Percentiles rank a stretch among this genome's conserved stretches.
phyloP scores from a whole-genome alignment of 2,888 invertebrate genomes.

The Rapana venosa region DNA sequence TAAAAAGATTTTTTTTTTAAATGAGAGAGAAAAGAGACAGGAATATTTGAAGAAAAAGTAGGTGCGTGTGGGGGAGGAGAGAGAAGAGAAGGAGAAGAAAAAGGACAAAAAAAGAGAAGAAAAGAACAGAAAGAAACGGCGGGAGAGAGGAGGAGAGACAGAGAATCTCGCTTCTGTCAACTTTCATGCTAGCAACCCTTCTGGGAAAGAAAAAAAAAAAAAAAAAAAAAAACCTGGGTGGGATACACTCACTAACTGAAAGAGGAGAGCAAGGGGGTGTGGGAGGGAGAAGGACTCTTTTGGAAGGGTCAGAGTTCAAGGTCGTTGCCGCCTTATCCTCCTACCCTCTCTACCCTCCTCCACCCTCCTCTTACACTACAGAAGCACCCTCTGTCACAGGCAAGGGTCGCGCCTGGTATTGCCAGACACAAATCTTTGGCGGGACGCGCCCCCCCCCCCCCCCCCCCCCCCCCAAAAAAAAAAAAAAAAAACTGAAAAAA shows the following conservation, averaged over 20 bases:
- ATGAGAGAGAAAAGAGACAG: too few species aligned
- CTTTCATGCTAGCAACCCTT: not conserved
- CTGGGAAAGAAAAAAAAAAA: too few species aligned
- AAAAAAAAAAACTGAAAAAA: not conserved
- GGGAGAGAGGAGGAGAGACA: too few species aligned
- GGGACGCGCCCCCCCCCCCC: too few species aligned
- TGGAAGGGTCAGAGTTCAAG: conserved; percentile 33
- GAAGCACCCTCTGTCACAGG: conserved; percentile 15
- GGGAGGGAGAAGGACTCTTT: not conserved
- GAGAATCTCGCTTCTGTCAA: conserved; percentile 32
- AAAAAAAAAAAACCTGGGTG: too few species aligned
- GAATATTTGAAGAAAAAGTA: too few species aligned
- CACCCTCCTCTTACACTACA: not conserved
- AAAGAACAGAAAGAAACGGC: too few species aligned
- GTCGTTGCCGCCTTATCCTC: not conserved
- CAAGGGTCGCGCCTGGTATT: not conserved
- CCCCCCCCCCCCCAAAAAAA: too few species aligned
- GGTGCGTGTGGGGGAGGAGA: too few species aligned
- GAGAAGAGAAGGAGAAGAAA: too few species aligned
- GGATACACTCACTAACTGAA: not conserved
- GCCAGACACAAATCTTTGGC: not conserved
- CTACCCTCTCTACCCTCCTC: not conserved
- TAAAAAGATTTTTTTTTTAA: too few species aligned
- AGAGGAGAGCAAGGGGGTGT: not conserved
- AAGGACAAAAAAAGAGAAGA: too few species aligned